These are phyloP conservation scores for Ethmia dodecea DNA, from an alignment of 2,888 invertebrate genomes.

Conservation along the genomic window DNA sequence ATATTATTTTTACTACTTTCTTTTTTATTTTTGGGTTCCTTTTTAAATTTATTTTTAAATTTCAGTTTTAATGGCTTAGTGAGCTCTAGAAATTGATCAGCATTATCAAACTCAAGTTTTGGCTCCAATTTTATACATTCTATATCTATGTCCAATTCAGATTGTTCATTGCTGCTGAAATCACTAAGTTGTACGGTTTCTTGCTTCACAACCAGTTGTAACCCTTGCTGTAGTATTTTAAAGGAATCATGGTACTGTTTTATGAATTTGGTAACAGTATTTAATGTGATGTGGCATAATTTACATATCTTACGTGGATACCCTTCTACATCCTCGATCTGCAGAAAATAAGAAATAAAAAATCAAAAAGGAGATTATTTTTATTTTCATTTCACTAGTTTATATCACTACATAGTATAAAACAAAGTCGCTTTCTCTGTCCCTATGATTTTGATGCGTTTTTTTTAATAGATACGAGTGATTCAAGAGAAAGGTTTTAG, in stretches of 20 bases:
- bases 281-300: constrained; percentile 42
- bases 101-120: constrained; percentile 20
- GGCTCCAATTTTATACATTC: constrained; percentile 36
- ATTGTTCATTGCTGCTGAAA: constrained; percentile 19
- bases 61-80: constrained; percentile 26
- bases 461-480: no score
- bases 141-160: constrained; percentile 16
- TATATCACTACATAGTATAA: no score
- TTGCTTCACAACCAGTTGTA: constrained; percentile 35
- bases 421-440: no score
- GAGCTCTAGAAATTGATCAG: constrained; percentile 23
- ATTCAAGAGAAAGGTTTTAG: no score
- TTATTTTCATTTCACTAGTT: no score
- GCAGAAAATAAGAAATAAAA: constrained; percentile 22
- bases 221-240: constrained; percentile 39
- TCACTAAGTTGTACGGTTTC: constrained; percentile 27
- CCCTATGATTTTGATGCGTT: no score
- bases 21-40: constrained; percentile 16
- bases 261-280: constrained; percentile 44
- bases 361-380: no score
- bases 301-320: constrained; percentile 55
- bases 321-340: constrained; percentile 58
- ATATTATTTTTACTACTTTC: constrained; percentile 17
- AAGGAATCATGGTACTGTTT: constrained; percentile 45
- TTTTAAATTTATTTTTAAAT: constrained; percentile 17